Evolutionary conservation across 1,140 invertebrate genomes (phyloP).

Genomic region (Papilio polytes): DNA sequence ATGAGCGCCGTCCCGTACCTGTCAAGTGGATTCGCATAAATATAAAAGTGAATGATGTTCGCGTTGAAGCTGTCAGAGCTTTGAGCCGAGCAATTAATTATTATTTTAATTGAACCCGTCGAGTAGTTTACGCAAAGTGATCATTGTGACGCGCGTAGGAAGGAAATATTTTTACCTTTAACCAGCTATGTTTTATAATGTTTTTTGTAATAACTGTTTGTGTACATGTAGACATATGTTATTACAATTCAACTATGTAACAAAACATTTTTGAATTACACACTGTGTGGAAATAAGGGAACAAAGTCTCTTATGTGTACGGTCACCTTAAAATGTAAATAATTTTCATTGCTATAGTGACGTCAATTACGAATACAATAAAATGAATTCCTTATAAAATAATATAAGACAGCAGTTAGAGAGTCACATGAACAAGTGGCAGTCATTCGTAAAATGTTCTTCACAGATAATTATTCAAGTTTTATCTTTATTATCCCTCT

Average conservation of each 20-base stretch:
- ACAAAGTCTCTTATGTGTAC: background rate
- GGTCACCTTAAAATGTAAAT: too few species aligned
- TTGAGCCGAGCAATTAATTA: slow-evolving; percentile 75
- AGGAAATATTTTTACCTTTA: slow-evolving; percentile 23
- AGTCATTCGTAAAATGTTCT: slow-evolving; percentile 78
- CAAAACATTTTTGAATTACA: background rate
- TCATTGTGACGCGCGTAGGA: slow-evolving; percentile 44
- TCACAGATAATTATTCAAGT: slow-evolving; percentile 77
- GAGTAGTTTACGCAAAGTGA: slow-evolving; percentile 60
- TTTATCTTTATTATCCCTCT: slow-evolving; percentile 77
- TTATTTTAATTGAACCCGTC: slow-evolving; percentile 78
- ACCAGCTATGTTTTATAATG: background rate
- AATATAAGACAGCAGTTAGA: slow-evolving; percentile 46
- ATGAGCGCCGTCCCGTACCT: slow-evolving; percentile 64
- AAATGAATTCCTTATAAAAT: slow-evolving; percentile 33
- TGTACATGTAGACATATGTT: background rate
- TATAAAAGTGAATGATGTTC: slow-evolving; percentile 78
- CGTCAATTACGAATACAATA: slow-evolving; percentile 22
- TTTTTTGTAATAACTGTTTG: background rate
- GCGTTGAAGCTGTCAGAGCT: slow-evolving; percentile 67
- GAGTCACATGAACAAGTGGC: slow-evolving; percentile 71
- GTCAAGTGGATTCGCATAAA: slow-evolving; percentile 75
- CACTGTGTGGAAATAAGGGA: background rate
- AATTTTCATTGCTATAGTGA: background rate
- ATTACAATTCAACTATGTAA: too few species aligned